Evolutionary conservation across 2,797 vertebrate genomes (phyloP).

Genomic region (Catostomus latipinnis): DNA sequence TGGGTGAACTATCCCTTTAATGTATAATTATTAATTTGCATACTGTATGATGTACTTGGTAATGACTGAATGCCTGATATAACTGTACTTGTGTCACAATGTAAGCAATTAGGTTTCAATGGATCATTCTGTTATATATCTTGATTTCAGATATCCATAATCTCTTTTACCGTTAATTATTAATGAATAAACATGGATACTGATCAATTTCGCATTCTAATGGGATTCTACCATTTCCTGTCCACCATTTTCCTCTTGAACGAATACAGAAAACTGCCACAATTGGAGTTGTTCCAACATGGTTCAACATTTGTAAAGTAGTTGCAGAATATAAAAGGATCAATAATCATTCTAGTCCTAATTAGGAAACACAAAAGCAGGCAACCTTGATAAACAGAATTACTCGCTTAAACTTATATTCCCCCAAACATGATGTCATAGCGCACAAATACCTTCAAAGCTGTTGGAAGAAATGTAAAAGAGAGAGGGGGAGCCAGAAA

Average conservation of each 20-base stretch:
- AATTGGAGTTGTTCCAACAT: neutral
- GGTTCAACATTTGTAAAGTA: neutral
- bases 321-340: neutral
- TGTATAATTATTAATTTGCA: constrained; percentile 33
- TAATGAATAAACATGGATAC: neutral
- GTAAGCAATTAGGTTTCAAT: constrained; percentile 21
- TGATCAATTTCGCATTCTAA: neutral
- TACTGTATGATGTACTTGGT: neutral
- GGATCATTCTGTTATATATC: neutral
- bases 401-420: neutral
- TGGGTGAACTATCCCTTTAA: neutral
- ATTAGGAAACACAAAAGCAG: neutral
- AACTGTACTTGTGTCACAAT: constrained; percentile 7
- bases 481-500: constrained; percentile 56
- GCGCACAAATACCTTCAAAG: constrained; percentile 33
- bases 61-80: constrained; percentile 4
- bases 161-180: neutral
- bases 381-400: neutral
- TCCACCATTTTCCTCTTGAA: neutral
- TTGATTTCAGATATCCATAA: neutral
- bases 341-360: neutral
- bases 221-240: neutral
- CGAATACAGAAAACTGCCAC: neutral
- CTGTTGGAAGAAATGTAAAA: neutral
- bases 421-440: constrained; percentile 29